Evolutionary conservation across 2,888 invertebrate species (phyloP).

Genomic region (Erebia ligea): DNA sequence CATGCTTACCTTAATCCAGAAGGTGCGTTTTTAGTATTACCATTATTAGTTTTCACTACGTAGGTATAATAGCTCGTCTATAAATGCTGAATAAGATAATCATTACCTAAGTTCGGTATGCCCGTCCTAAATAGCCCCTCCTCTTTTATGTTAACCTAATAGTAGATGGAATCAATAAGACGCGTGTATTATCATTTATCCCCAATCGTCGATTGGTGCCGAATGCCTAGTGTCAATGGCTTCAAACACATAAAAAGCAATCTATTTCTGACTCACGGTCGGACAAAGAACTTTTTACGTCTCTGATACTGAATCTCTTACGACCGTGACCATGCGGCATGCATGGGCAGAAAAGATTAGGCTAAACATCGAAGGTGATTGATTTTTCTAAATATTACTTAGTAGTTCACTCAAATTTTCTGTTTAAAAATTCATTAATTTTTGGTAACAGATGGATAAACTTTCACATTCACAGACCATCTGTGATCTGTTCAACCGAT

Average conservation of each 20-base stretch:
- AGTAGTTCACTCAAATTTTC: not conserved
- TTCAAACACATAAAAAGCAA: conserved; percentile 16
- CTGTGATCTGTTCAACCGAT: too few relatives aligned
- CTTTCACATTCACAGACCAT: too few relatives aligned
- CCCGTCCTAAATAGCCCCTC: too few relatives aligned
- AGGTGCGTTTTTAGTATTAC: too few relatives aligned
- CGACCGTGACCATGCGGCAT: conserved; percentile 15
- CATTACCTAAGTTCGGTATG: too few relatives aligned
- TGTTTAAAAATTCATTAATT: too few relatives aligned
- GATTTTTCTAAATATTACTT: not conserved
- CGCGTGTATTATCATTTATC: not conserved
- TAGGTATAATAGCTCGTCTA: too few relatives aligned
- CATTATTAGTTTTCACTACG: too few relatives aligned
- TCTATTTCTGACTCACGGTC: conserved; percentile 25
- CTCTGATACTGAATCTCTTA: conserved; percentile 8
- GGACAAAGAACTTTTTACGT: conserved; percentile 23
- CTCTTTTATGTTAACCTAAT: not conserved
- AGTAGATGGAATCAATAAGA: conserved; percentile 3
- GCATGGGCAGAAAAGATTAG: not conserved
- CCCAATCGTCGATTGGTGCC: conserved; percentile 6
- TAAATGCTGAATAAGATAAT: too few relatives aligned
- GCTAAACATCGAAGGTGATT: not conserved
- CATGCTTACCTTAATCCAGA: too few relatives aligned
- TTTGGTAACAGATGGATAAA: too few relatives aligned
- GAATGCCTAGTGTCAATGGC: conserved; percentile 17